Conservation (phyloP, 37 sponge, comb jelly and placozoan genomes). For the Cladorhizidae sp. region DNA sequence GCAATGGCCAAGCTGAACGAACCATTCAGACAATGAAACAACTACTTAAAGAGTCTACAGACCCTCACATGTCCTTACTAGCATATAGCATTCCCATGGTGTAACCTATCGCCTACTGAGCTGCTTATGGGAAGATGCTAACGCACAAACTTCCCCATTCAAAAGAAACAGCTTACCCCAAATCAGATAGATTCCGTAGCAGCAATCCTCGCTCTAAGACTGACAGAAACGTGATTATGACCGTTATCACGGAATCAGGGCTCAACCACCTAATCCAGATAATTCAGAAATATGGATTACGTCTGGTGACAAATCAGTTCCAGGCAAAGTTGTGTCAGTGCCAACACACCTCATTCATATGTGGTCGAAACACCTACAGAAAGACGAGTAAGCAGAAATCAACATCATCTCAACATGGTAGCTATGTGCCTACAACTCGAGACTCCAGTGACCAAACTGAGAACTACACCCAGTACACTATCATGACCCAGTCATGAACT, state of each 20-base stretch:
- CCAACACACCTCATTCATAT: neutral
- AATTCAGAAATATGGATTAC: neutral
- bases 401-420: neutral
- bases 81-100: conserved; percentile 60
- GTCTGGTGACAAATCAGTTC: neutral
- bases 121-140: conserved; percentile 67
- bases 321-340: neutral
- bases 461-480: no score
- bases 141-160: conserved; percentile 22
- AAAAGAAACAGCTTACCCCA: no score
- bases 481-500: no score
- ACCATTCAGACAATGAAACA: conserved; percentile 43
- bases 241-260: conserved; percentile 14
- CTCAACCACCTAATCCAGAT: no score
- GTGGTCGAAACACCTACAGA: neutral
- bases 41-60: conserved; percentile 15
- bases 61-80: conserved; percentile 32
- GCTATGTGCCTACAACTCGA: no score
- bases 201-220: conserved; percentile 23
- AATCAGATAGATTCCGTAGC: no score
- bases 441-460: no score
- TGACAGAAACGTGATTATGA: conserved; percentile 42
- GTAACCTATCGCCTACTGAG: conserved; percentile 48
- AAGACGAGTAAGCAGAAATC: neutral
- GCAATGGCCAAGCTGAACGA: conserved; percentile 53